A percentile compares a stretch with the other conserved stretches of the same genome.
Conservation (phyloP, 2,888 invertebrate species). For the Amiota communis region DNA sequence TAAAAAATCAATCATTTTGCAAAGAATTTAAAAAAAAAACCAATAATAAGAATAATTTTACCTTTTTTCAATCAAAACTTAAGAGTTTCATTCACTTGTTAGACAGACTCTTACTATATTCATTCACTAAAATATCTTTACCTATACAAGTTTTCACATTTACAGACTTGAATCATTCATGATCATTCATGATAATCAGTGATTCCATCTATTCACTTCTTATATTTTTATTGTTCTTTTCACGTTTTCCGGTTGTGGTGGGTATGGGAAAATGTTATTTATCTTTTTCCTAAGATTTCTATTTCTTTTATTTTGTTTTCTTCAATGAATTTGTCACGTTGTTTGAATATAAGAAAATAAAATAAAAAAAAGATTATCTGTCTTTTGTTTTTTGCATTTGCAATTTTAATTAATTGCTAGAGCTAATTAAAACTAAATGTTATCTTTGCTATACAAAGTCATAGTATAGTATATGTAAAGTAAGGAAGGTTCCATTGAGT, state of each 20-base stretch:
- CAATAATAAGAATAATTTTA: too few species aligned
- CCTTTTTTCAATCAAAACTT: too few species aligned
- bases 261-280: background rate
- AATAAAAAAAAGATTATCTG: background rate
- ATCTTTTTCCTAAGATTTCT: background rate
- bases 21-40: too few species aligned
- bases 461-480: too few species aligned
- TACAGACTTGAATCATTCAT: background rate
- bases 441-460: background rate
- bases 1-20: too few species aligned
- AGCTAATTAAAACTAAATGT: constrained; percentile 9
- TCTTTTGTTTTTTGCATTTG: background rate
- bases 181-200: background rate
- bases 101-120: too few species aligned
- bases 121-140: too few species aligned
- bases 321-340: constrained; percentile 13
- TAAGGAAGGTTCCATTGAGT: background rate
- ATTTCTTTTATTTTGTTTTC: background rate
- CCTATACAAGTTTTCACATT: too few species aligned
- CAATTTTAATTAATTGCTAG: constrained; percentile 14
- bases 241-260: too few species aligned
- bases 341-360: background rate
- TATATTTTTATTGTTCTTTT: too few species aligned
- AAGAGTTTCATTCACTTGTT: too few species aligned
- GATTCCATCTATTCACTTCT: too few species aligned